Base-by-base conservation (phyloP, 2,888 invertebrate species). In the Limnephilus marmoratus region DNA sequence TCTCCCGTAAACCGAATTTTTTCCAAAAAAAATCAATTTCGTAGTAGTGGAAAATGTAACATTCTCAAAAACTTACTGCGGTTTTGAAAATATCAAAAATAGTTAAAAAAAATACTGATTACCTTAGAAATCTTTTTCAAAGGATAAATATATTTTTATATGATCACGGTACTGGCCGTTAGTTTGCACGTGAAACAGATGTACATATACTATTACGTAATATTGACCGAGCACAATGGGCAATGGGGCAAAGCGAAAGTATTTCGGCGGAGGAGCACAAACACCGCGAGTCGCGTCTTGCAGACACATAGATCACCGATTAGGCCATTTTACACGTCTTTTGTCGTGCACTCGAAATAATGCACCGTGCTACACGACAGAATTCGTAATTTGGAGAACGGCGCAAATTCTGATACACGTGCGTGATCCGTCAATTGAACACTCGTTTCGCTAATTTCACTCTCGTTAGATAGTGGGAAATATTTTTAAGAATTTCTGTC, bases 211-310 rank as follows among this genome's bases (percentile, higher is more conserved):
- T 68, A 68, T 68, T 24, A 68, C 9, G 68, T 68, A 68, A 68
- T 68, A 24, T 68, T 68, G 68, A n/a, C 68, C n/a, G 7, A n/a
- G 24, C 24, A 68, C 68, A n/a, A 24, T 34, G 34, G 31, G 29
- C 68, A n/a, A 7, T 34, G 34, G 31, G 29, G 88, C 86, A 31
- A 88, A 88, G 53, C 68, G 88, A 88, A 53, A 88, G 68, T 37
- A 80, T 80, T 88, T 88, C 88, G 34, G 88, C 88, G n/a, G 68
- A 34, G 88, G 68, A 68, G 37, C 88, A 2, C 80, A 12, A 68
- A 31, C 68, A 68, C 29, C 68, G n/a, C 68, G 41, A 88, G 24
- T 68, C 68, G 31, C 15, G 31, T 68, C 37, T 88, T 29, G 12
- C 86, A 37, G 83, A 83, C 34, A 34, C 68, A 68, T 68, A 68